A percentile compares a stretch with the other conserved stretches of the same genome.
These are phyloP conservation scores for Platysternon megacephalum DNA, from an alignment of 2,113 vertebrate genomes.

Conservation along the genomic window DNA sequence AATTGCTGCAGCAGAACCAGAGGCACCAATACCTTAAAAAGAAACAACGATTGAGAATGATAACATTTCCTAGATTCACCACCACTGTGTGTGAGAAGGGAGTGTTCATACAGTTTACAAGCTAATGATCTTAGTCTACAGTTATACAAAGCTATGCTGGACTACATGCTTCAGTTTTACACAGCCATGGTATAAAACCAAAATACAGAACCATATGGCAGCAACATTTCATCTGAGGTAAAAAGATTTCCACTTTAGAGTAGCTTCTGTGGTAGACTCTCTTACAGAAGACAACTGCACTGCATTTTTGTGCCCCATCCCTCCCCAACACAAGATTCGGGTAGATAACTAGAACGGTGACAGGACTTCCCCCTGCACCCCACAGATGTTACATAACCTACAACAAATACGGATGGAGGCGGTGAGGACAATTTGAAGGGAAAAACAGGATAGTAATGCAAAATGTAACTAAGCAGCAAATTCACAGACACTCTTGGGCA, in stretches of 20 bases:
- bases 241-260: background rate
- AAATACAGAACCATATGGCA: background rate
- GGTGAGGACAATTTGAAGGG: background rate
- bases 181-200: background rate
- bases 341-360: background rate
- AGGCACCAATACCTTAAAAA: constrained; percentile 88
- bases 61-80: background rate
- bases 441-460: background rate
- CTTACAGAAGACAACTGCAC: background rate
- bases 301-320: background rate
- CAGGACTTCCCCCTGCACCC: background rate
- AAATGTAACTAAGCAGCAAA: background rate
- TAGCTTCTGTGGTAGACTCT: background rate
- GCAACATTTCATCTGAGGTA: background rate
- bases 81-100: background rate
- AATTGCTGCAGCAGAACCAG: constrained; percentile 89
- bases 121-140: background rate
- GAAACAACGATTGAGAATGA: background rate
- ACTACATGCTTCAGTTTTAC: background rate
- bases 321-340: background rate
- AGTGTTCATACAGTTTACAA: background rate
- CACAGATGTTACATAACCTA: background rate
- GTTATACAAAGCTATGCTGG: background rate
- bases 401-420: background rate
- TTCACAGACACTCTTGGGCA: accelerated